Conservation (phyloP, 2,113 vertebrate genomes). For the Zosterops japonicus region DNA sequence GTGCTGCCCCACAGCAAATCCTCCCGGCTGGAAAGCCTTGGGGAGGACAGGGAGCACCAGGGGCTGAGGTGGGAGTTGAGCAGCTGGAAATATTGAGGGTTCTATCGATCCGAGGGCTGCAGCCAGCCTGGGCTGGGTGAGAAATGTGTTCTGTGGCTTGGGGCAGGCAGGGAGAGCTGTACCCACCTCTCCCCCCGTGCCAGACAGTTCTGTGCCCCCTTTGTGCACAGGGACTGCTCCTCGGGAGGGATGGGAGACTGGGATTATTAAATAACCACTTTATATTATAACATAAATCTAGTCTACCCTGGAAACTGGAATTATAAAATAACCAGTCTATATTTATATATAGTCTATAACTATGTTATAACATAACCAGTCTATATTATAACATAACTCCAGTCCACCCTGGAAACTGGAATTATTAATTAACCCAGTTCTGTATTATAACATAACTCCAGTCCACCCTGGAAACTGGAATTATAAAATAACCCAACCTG, state of each 20-base stretch:
- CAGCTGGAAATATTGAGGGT: background rate
- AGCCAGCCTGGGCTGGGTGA: background rate
- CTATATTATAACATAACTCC: no score
- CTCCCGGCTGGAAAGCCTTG: background rate
- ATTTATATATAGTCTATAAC: no score
- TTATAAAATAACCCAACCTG: accelerated
- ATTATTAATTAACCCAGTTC: no score
- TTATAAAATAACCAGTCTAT: no score
- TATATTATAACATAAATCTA: no score
- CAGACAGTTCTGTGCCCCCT: accelerated
- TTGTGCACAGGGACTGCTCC: background rate
- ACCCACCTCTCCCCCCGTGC: accelerated
- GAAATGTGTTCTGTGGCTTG: background rate
- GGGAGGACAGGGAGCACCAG: background rate
- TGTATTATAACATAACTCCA: no score
- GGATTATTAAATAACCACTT: accelerated
- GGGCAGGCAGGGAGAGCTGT: background rate
- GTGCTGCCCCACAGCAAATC: background rate
- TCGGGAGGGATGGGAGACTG: accelerated
- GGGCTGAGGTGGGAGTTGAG: background rate
- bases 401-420: no score
- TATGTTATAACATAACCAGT: no score
- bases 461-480: background rate
- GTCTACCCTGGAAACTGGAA: no score
- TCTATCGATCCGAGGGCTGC: background rate